Base-by-base conservation (phyloP, 1,140 invertebrate genomes). In the Manduca sexta region DNA sequence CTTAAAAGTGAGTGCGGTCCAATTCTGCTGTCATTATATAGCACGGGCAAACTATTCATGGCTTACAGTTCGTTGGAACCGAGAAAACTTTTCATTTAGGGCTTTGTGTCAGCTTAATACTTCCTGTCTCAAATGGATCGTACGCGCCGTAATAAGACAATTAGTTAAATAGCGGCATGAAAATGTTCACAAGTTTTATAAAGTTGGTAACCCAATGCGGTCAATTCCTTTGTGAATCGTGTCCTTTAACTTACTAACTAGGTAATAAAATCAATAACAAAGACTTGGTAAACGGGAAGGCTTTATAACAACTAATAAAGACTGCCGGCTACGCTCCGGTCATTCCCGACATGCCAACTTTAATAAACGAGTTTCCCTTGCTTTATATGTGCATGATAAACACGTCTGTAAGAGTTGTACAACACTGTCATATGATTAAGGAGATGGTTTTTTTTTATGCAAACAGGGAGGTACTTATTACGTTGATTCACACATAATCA, bases 271-370 rank as follows among this genome's bases (percentile, higher is more conserved):
- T 30, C 31, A 41, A 46, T 35, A 21, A 50, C 29, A 46, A 47
- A 39, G 39, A 55, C 15, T 35, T 16, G 13, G 29, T 30, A 53
- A 59, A 60, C 56, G 54, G 47, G 52, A 45, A 44, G 42, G 18
- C 52, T 10, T 5, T 53, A 44, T 37, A 31, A 47, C 54, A 37
- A 59, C 49, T 55, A 61, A 62, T 62, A 60, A 54, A 54, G 41
- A 56, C 55, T 56, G 55, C 50, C 53, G 37, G 50, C 40, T 45
- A 55, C 52, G 55, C 29, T 50, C 35, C 33, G 15, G 44, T 16
- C n/a, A 39, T 15, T 46, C 12, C 37, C 14, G 21, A 26, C 21
- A 26, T 26, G 21, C 21, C 21, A 26, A 52, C 45, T 37, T 15
- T 26, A 46, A 40, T 45, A 45, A 42, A 52, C 40, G 30, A 52